Evolutionary conservation across 2,888 invertebrate species (phyloP).

Genomic region (Sthenelais limicola): DNA sequence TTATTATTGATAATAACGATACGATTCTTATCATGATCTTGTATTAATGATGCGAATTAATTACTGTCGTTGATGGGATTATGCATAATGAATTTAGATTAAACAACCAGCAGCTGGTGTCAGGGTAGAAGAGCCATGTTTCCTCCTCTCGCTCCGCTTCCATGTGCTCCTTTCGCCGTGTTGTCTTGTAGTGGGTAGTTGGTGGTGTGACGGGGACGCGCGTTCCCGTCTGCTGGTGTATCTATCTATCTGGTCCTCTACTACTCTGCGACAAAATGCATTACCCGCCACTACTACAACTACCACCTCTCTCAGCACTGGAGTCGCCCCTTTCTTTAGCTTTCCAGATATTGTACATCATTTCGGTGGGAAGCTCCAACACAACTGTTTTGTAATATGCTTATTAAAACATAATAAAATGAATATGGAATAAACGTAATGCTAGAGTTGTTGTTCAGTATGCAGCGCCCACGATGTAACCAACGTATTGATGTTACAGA

Average conservation of each 20-base stretch:
- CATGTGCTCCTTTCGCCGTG: background rate
- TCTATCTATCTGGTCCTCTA: conserved; percentile 29
- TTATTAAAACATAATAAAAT: conserved; percentile 44
- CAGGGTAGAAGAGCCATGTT: no score
- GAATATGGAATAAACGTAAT: conserved; percentile 39
- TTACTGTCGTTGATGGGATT: no score
- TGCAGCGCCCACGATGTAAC: no score
- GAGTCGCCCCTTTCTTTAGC: conserved; percentile 29
- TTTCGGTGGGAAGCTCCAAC: conserved; percentile 43
- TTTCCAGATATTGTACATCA: conserved; percentile 44
- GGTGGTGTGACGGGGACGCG: conserved; percentile 28
- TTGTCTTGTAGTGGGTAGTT: conserved; percentile 35
- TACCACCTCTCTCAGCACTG: conserved; percentile 17
- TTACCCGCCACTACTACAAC: conserved; percentile 20
- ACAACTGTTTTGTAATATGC: conserved; percentile 47
- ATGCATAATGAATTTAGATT: no score
- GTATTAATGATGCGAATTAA: no score
- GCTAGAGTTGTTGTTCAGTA: background rate
- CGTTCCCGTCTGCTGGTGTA: conserved; percentile 25
- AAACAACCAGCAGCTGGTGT: no score
- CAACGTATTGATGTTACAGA: no score
- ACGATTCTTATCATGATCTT: no score
- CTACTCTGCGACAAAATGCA: no score
- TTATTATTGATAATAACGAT: no score
- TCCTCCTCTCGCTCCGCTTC: no score